Evolutionary conservation across 2,888 invertebrate genomes (phyloP).

Genomic region (Drosophila nr. perissopoda): DNA sequence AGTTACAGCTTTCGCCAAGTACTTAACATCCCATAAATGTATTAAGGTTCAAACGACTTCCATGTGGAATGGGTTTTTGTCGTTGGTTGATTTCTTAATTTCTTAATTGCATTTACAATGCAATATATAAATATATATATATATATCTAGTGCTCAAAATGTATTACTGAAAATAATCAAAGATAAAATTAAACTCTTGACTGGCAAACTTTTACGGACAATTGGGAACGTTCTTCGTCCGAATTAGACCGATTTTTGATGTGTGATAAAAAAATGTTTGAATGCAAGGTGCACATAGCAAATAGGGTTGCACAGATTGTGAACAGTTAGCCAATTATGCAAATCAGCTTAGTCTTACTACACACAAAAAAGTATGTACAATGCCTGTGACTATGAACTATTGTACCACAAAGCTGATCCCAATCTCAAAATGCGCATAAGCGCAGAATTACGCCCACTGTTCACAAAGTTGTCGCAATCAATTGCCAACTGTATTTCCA

Average conservation of each 20-base stretch:
- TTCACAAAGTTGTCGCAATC: slow-evolving; percentile 46
- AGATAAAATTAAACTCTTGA: neutral
- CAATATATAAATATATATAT: neutral
- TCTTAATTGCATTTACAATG: neutral
- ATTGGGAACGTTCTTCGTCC: neutral
- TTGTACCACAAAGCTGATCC: slow-evolving; percentile 16
- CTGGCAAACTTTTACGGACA: neutral
- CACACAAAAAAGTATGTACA: neutral
- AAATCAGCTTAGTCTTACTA: slow-evolving; percentile 47
- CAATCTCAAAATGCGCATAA: slow-evolving; percentile 31
- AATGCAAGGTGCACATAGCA: slow-evolving; percentile 19
- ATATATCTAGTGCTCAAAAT: neutral
- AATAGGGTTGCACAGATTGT: slow-evolving; percentile 6
- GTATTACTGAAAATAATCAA: neutral
- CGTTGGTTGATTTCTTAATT: neutral
- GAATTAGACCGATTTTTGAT: neutral
- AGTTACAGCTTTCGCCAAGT: neutral
- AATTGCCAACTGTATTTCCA: slow-evolving; percentile 54
- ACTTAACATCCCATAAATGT: neutral
- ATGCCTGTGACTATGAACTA: slow-evolving; percentile 1
- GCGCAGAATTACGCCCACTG: slow-evolving; percentile 20
- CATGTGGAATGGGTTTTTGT: neutral
- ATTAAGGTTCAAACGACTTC: neutral
- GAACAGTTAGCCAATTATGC: slow-evolving; percentile 49
- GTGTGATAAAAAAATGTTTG: neutral